Evolutionary conservation across 1,140 invertebrate species (phyloP).

Genomic region (Drosophila nigromelanica): DNA sequence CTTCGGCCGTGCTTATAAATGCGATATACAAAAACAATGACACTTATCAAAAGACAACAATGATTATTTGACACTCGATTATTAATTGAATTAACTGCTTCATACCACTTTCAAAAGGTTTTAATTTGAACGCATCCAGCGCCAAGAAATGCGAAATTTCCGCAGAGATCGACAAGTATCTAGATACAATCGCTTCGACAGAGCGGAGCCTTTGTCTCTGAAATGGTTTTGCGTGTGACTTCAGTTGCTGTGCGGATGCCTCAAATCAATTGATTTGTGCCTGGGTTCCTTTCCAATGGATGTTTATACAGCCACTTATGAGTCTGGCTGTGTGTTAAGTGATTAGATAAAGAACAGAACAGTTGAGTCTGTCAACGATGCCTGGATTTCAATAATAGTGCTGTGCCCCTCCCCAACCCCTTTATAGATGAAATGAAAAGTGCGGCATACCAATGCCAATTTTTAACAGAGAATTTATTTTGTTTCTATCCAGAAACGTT

Average conservation of each 20-base stretch:
- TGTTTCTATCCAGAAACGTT: neutral
- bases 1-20: no score
- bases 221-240: slow-evolving; percentile 18
- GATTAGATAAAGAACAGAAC: slow-evolving; percentile 45
- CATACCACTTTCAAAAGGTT: slow-evolving; percentile 74
- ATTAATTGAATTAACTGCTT: slow-evolving; percentile 79
- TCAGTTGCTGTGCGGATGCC: slow-evolving; percentile 16
- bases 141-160: slow-evolving; percentile 27
- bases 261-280: slow-evolving; percentile 46
- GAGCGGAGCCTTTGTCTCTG: slow-evolving; percentile 19
- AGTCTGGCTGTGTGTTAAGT: slow-evolving; percentile 45
- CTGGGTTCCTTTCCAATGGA: slow-evolving; percentile 1
- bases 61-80: slow-evolving; percentile 69
- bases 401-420: neutral
- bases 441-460: slow-evolving; percentile 17
- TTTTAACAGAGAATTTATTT: slow-evolving; percentile 15
- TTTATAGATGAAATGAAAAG: slow-evolving; percentile 1
- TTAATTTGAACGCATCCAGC: slow-evolving; percentile 32
- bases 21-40: slow-evolving; percentile 15
- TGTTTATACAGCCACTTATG: slow-evolving; percentile 27
- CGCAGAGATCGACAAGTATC: slow-evolving; percentile 54
- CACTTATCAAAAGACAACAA: slow-evolving; percentile 35
- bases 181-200: slow-evolving; percentile 62
- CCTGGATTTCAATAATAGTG: slow-evolving; percentile 11
- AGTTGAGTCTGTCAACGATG: slow-evolving; percentile 29